Evolutionary conservation across 2,888 invertebrate genomes (phyloP).

Genomic region (Oscheius sp.): DNA sequence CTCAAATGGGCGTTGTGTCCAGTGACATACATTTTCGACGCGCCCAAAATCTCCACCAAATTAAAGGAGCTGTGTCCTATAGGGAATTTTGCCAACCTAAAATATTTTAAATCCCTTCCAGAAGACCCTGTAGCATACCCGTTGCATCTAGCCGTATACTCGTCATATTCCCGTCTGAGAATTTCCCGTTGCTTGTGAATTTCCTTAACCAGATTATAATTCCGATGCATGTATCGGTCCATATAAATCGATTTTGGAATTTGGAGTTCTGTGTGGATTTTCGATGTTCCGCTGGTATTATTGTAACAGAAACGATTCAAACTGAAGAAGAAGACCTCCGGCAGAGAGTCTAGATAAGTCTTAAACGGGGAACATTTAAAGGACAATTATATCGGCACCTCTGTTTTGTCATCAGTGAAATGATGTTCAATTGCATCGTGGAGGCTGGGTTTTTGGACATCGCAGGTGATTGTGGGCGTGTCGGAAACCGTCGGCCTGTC

Average conservation of each 20-base stretch:
- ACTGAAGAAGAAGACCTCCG: slow-evolving; percentile 43
- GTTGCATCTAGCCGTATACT: slow-evolving; percentile 23
- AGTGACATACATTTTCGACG: background rate
- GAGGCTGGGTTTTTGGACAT: slow-evolving; percentile 32
- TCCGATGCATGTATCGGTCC: slow-evolving; percentile 47
- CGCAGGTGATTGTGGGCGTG: slow-evolving; percentile 11
- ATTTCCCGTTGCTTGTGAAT: background rate
- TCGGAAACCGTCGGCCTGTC: slow-evolving; percentile 8
- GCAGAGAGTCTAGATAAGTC: slow-evolving; percentile 36
- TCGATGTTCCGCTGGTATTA: slow-evolving; percentile 18
- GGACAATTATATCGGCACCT: slow-evolving; percentile 7
- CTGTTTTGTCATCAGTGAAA: slow-evolving; percentile 27
- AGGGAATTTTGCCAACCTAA: background rate
- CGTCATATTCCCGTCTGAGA: background rate
- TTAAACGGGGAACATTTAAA: slow-evolving; percentile 13
- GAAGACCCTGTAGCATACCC: slow-evolving; percentile 19
- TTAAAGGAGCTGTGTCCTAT: background rate
- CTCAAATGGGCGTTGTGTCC: background rate
- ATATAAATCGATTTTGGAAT: slow-evolving; percentile 42
- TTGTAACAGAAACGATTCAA: slow-evolving; percentile 36
- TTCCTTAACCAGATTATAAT: background rate
- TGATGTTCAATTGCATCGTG: slow-evolving; percentile 48
- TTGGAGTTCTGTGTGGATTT: slow-evolving; percentile 43
- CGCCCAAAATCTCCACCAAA: background rate
- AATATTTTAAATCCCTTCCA: background rate